Evolutionary conservation across 1,140 invertebrate species (phyloP).

Genomic region (Ceratitis capitata): DNA sequence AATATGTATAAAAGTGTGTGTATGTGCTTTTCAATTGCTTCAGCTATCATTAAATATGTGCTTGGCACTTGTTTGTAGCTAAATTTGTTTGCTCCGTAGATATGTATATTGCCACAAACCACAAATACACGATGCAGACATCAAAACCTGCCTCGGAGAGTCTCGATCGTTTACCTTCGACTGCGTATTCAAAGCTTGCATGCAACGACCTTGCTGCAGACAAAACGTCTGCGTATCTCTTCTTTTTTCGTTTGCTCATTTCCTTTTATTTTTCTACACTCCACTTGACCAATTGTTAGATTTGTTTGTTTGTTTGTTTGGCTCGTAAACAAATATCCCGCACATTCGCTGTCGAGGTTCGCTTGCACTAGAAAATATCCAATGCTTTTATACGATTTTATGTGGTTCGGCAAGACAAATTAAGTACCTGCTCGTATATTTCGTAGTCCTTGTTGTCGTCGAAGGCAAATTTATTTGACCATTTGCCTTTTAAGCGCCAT

Average conservation of each 20-base stretch:
- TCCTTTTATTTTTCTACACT: background rate
- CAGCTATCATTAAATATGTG: background rate
- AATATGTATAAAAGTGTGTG: background rate
- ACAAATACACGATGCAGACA: background rate
- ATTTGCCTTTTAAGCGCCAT: constrained; percentile 36
- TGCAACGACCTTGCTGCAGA: background rate
- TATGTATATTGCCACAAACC: background rate
- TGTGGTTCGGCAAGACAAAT: constrained; percentile 22
- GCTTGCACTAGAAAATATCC: background rate
- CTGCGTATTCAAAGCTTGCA: too few species aligned
- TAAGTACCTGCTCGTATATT: constrained; percentile 34
- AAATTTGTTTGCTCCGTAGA: background rate
- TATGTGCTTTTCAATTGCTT: background rate
- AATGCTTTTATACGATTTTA: constrained; percentile 4
- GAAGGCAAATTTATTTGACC: constrained; percentile 30
- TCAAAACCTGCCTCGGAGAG: background rate
- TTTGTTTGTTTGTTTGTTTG: too few species aligned
- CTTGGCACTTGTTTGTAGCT: background rate
- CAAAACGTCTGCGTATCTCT: background rate
- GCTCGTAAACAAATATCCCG: constrained; percentile 22
- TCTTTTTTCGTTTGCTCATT: background rate
- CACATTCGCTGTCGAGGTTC: background rate
- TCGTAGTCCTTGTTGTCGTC: background rate
- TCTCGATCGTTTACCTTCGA: background rate
- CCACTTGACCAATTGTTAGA: constrained; percentile 8